These are phyloP conservation scores for Polia nebulosa DNA, from an alignment of 2,888 invertebrate species.

Conservation along the genomic window DNA sequence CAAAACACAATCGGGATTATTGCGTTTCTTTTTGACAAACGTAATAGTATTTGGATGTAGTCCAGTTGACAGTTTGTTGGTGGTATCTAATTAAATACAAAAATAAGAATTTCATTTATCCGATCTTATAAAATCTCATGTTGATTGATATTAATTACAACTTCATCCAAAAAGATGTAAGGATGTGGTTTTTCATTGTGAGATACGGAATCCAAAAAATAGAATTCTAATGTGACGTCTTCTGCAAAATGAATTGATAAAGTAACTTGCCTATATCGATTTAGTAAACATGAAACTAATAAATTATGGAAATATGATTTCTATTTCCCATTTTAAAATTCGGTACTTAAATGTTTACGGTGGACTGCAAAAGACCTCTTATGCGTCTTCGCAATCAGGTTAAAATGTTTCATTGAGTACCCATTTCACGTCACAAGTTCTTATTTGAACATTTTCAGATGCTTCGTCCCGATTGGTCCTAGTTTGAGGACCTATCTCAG, in stretches of 20 bases:
- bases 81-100: not conserved
- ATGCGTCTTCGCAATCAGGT: not conserved
- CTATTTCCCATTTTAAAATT: not conserved
- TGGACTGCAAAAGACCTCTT: not conserved
- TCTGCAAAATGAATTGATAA: not conserved
- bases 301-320: not conserved
- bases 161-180: not conserved
- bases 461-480: not conserved
- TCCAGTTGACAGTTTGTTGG: not conserved
- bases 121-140: no score
- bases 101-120: not conserved
- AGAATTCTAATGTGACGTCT: not conserved
- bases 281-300: slow-evolving; percentile 9
- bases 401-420: slow-evolving; percentile 3
- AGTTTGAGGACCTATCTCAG: not conserved
- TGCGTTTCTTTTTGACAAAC: not conserved
- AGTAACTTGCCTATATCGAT: not conserved
- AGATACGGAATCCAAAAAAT: not conserved
- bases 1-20: not conserved
- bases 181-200: not conserved
- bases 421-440: not conserved
- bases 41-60: not conserved
- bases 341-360: not conserved
- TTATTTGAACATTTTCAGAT: not conserved
- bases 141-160: no score